Evolutionary conservation across 2,888 invertebrate genomes (phyloP), one percentile per base, ranked within the genome.

Genomic region (Petrolisthes manimaculis): DNA sequence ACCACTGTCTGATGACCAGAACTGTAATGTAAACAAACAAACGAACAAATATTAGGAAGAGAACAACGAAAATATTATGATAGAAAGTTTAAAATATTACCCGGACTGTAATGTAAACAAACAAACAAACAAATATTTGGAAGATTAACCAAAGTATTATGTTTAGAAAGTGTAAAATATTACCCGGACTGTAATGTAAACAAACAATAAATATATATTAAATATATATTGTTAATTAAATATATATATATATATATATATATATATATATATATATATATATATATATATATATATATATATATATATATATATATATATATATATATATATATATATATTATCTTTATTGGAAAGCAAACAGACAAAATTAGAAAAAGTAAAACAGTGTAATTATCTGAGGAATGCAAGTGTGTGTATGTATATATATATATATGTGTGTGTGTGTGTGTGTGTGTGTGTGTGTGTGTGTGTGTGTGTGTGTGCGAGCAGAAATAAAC

Each of bases 1-100:
- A 80, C 80, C 12, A 84, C 83, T 14, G 78, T 83, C 74, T 83
- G 78, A 56, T 88, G 79, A 14, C 83, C 69, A 51, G 81, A 85
- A 61, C 83, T 86, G 82, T 21, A 18, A 56, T 51, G 6, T n/a
- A 37, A 18, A n/a, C 53, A 8, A 56, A 61, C 37, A 53, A 75
- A n/a, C 75, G 4, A 8, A 54, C 51, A 21, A 75, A n/a, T 12
- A 80, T 8, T 75, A 6, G 24, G 6, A 6, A 75, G 75, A n/a
- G 21, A n/a, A 21, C n/a, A 75, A 6, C 6, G 75, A 12, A 24
- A 6, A 21, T 12, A 6, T 8, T 75, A 8, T 75, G n/a, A 12
- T 75, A 75, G 9, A 75, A 8, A 75, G n/a, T n/a, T 9, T 14
- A 61, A 61, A 12, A n/a, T 12, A 75, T 75, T n/a, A 12, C 75